A percentile compares a stretch with the other conserved stretches of the same genome.
Evolutionary conservation across 2,113 vertebrate species (phyloP).

Genomic region (Galemys pyrenaicus): DNA sequence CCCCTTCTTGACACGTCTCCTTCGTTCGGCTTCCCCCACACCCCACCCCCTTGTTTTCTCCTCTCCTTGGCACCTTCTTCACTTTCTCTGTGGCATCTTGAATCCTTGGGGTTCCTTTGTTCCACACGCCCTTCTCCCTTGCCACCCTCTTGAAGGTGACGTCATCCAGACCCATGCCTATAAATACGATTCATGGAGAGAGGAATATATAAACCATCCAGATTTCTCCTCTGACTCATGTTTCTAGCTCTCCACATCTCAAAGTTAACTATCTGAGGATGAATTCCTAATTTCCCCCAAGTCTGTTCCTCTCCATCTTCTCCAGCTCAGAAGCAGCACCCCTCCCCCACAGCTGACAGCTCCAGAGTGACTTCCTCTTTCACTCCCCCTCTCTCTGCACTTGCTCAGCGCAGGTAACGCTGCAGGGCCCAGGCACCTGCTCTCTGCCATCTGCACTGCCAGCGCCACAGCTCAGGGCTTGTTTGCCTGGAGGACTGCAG

Average conservation of each 20-base stretch:
- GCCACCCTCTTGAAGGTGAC: background rate
- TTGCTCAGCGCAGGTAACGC: background rate
- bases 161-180: background rate
- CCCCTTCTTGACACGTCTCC: background rate
- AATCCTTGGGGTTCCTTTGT: background rate
- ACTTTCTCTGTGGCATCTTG: background rate
- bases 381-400: too few species aligned
- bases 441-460: background rate
- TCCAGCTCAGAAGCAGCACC: rapidly evolving
- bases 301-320: background rate
- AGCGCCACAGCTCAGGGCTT: rapidly evolving
- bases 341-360: rapidly evolving
- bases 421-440: too few species aligned
- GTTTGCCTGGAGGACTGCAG: rapidly evolving
- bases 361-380: background rate
- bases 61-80: background rate
- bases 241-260: background rate
- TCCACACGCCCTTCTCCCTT: background rate
- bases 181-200: background rate
- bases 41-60: background rate
- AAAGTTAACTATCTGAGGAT: background rate
- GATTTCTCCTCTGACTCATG: background rate
- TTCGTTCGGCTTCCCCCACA: background rate
- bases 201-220: background rate
- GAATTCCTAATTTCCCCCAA: background rate